phyloP scores from a whole-genome alignment of 1,140 invertebrate genomes.

The Drepana arcuata region DNA sequence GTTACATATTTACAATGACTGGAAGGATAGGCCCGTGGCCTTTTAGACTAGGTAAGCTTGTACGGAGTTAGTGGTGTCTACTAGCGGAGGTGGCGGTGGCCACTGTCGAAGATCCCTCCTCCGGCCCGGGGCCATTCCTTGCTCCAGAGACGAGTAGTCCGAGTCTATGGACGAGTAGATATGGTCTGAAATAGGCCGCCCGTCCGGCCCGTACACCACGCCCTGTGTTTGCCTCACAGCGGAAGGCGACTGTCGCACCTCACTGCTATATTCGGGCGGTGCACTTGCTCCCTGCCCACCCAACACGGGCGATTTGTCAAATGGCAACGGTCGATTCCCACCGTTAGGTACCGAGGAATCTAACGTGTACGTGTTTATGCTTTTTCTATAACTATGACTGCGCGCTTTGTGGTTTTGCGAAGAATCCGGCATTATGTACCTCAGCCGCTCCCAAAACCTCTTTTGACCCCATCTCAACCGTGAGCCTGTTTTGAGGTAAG shows the following conservation, averaged over 20 bases:
- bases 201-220: slow-evolving; percentile 57
- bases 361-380: slow-evolving; percentile 84
- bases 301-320: slow-evolving; percentile 56
- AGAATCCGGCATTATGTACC: slow-evolving; percentile 87
- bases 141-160: slow-evolving; percentile 77
- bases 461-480: slow-evolving; percentile 91
- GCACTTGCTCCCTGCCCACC: slow-evolving; percentile 68
- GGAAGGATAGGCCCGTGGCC: slow-evolving; percentile 46
- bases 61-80: slow-evolving; percentile 57
- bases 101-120: slow-evolving; percentile 58
- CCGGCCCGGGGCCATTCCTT: slow-evolving; percentile 61
- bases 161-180: slow-evolving; percentile 91
- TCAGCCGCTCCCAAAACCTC: slow-evolving; percentile 92
- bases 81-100: slow-evolving; percentile 55
- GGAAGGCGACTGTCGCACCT: slow-evolving; percentile 60
- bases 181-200: slow-evolving; percentile 85
- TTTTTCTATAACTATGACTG: slow-evolving; percentile 76
- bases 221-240: slow-evolving; percentile 65
- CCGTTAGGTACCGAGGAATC: slow-evolving; percentile 76
- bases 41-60: slow-evolving; percentile 69
- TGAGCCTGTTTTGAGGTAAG: slow-evolving; percentile 89
- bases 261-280: slow-evolving; percentile 62
- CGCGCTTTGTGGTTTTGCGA: slow-evolving; percentile 50
- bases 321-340: slow-evolving; percentile 65
- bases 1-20: slow-evolving; percentile 61